Percentiles rank a stretch among this genome's conserved stretches.
These are phyloP conservation scores for Cheilosia urbana DNA, from an alignment of 2,888 invertebrate species.

Conservation along the genomic window DNA sequence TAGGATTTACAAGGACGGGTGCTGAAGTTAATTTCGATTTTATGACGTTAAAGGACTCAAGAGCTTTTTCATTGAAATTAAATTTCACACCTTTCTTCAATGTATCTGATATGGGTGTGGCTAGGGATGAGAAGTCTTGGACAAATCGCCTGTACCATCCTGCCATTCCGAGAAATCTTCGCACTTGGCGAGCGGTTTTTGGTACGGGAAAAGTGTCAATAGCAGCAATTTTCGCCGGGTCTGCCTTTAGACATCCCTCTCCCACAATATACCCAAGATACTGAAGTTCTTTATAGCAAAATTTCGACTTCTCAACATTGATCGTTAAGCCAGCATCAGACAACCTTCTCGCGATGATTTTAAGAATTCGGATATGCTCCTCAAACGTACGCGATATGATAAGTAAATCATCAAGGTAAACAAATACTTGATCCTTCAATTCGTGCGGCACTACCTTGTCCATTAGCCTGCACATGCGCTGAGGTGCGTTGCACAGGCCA, in stretches of 20 bases:
- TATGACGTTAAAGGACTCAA: neutral
- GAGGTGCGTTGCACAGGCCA: neutral
- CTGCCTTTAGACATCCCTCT: neutral
- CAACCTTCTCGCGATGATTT: neutral
- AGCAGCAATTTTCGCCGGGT: neutral
- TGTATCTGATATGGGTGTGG: neutral
- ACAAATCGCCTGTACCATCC: constrained; percentile 18
- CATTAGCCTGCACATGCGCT: neutral
- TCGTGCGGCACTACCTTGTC: neutral
- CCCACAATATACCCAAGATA: neutral
- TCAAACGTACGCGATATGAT: constrained; percentile 5
- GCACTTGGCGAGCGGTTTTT: neutral
- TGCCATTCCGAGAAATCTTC: constrained; percentile 20
- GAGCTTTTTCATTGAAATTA: neutral
- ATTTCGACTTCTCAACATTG: neutral
- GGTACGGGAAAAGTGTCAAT: constrained; percentile 2
- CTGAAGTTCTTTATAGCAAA: neutral
- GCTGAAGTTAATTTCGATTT: neutral
- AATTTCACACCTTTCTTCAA: constrained; percentile 1
- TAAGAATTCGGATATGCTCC: constrained; percentile 1
- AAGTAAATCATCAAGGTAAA: constrained; percentile 8
- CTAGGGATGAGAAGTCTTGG: neutral
- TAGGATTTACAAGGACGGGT: neutral
- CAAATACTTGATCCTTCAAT: constrained; percentile 2
- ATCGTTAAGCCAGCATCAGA: neutral